Evolutionary conservation across 1,140 invertebrate genomes (phyloP), one percentile per base, ranked within the genome.

Genomic region (Pomacea maculata): DNA sequence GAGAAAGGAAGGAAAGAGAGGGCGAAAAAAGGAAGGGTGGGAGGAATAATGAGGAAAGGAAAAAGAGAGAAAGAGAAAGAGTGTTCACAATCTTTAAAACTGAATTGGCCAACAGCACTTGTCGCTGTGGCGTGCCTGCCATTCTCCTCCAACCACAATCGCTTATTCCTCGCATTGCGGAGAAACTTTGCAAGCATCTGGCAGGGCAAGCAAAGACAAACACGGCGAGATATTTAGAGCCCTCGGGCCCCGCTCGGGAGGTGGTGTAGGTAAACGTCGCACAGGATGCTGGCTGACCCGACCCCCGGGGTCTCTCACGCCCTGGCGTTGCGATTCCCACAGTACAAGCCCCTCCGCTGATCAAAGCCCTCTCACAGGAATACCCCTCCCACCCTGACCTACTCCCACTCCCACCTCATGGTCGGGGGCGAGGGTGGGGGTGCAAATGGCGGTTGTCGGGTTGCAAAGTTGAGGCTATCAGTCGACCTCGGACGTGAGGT

Each of bases 221-320:
- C 73, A 75, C 11, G 52, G 54, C 45, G 8, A 55, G 52, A 75
- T 75, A 75, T 54, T 75, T 25, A 14, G 73, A n/a, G 21, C 55
- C 29, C 73, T 55, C 52, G 57, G 57, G 57, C 73, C 54, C 55
- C 55, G 54, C 55, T 52, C 29, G 29, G 73, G 52, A 75, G 73
- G 73, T 75, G 73, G 73, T n/a, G 73, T 52, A 75, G 73, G 73
- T 54, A 75, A 75, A 75, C 73, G n/a, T 54, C 29, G 14, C 17
- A 75, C 73, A 75, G 73, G 73, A 75, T 75, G 73, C 73, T 34
- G 15, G 67, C 67, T 25, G 67, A 70, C 29, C 67, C 67, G 67
- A 70, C 67, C 67, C 29, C 67, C 21, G 67, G 67, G 67, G 21
- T 34, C 57, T 61, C 57, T 61, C 57, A 61, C 57, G 57, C 57